These are phyloP conservation scores for Tuberolachnus salignus DNA, from an alignment of 2,888 invertebrate genomes.

Conservation along the genomic window DNA sequence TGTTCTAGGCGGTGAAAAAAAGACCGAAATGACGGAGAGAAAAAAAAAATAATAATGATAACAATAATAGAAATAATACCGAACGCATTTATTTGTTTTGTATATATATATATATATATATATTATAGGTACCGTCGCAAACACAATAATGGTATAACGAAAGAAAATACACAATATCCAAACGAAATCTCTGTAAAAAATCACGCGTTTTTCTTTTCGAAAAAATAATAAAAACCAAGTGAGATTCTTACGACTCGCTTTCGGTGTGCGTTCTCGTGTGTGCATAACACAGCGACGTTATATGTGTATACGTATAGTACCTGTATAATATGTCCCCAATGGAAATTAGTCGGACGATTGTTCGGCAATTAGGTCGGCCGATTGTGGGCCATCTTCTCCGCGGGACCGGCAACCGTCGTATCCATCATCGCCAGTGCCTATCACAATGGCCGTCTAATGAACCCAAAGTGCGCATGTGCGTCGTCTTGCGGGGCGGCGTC, in stretches of 20 bases:
- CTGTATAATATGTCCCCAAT: slow-evolving; percentile 20
- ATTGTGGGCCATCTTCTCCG: slow-evolving; percentile 50
- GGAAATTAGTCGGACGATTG: slow-evolving; percentile 53
- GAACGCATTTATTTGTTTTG: too few relatives aligned
- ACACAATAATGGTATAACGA: neutral
- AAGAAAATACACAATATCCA: neutral
- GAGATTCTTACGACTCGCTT: neutral
- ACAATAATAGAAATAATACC: too few relatives aligned
- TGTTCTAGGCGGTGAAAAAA: too few relatives aligned
- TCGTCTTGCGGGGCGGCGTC: slow-evolving; percentile 34
- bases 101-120: too few relatives aligned
- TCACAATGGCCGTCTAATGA: slow-evolving; percentile 51
- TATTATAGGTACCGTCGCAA: neutral
- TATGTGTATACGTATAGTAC: neutral
- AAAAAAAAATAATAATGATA: too few relatives aligned
- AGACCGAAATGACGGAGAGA: neutral
- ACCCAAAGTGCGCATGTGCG: slow-evolving; percentile 38
- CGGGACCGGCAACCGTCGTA: neutral
- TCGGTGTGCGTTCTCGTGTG: too few relatives aligned
- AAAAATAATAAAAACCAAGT: neutral
- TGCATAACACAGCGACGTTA: too few relatives aligned
- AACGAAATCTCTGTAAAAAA: slow-evolving; percentile 36
- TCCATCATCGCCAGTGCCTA: neutral
- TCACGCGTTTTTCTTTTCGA: slow-evolving; percentile 6
- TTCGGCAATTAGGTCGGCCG: slow-evolving; percentile 54